Evolutionary conservation across 2,113 vertebrate species (phyloP), one percentile per base, ranked within the genome.

Genomic region (human (Homo sapiens)): DNA sequence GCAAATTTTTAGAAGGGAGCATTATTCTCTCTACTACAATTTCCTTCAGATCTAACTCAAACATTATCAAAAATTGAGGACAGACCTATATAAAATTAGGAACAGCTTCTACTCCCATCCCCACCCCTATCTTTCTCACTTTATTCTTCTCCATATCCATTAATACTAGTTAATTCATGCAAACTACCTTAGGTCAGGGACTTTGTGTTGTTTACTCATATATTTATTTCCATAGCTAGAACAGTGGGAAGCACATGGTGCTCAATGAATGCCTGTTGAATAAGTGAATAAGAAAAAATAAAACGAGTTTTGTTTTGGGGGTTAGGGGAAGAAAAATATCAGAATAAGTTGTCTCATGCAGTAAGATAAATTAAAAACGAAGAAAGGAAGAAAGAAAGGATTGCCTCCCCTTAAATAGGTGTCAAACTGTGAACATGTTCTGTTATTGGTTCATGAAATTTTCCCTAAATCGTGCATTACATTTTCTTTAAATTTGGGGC

Each of bases 401-500:
- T 48, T 84, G 32, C 3, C 11, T 59, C 22, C 80, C 70, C 38
- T 94, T 14, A 50, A 90, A 64, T 3, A 84, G 70, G 7, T 64
- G 23, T 57, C 81, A 38, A 64, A 73, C 90, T 90, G 20, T 45
- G 27, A n/a, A 93, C 64, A 35, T 78, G 89, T 35, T 90, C 87
- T 72, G 27, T 83, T 75, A 72, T 10, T 25, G 2, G 70, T 22
- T 8, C 61, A 83, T 73, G 45, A 93, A 84, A 61, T 27, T 50
- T 85, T 76, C 35, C 68, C 55, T 70, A 80, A 84, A 22, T 64
- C 70, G 61, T 75, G 6, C 27, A 68, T 64, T 73, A 72, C 17
- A 78, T 93, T 92, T 86, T 89, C 68, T 72, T 90, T 96, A 90
- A 78, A 57, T 95, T 73, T 90, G 40, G 43, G 32, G 25, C 30